These are phyloP conservation scores for Hypanus sabinus DNA, from an alignment of 2,113 vertebrate species.

Conservation along the genomic window DNA sequence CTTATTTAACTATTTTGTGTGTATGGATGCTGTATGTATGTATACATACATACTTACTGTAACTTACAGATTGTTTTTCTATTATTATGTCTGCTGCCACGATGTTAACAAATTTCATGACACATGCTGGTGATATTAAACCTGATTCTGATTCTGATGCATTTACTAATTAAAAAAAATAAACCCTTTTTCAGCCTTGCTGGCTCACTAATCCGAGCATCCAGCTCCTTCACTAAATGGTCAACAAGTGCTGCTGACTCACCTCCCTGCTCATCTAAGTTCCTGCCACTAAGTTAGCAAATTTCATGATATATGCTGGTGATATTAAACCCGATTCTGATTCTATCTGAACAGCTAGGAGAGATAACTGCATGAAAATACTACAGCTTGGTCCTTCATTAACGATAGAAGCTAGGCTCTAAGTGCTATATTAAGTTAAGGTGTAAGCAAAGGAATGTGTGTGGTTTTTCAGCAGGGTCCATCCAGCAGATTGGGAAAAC, in stretches of 20 bases:
- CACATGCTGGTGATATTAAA: too few species aligned
- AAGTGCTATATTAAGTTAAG: neutral
- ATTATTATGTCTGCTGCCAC: too few species aligned
- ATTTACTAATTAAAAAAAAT: neutral
- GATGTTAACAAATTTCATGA: too few species aligned
- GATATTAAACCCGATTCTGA: too few species aligned
- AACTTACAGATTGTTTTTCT: too few species aligned
- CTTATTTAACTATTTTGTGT: too few species aligned
- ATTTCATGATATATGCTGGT: too few species aligned
- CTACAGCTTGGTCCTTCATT: neutral
- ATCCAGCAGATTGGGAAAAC: neutral
- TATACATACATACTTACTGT: too few species aligned
- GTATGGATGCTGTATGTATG: too few species aligned
- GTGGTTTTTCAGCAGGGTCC: neutral
- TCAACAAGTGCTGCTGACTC: neutral
- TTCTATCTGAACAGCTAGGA: neutral
- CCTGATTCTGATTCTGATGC: too few species aligned
- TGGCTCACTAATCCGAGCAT: neutral
- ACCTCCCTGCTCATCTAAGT: too few species aligned
- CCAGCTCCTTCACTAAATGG: neutral
- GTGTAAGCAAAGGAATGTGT: neutral
- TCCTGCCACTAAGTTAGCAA: too few species aligned
- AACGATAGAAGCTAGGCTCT: neutral
- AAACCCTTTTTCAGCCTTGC: neutral
- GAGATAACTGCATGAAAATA: neutral